Evolutionary conservation across 2,888 invertebrate species (phyloP), one percentile per base, ranked within the genome.

Genomic region (Atrina japonica): DNA sequence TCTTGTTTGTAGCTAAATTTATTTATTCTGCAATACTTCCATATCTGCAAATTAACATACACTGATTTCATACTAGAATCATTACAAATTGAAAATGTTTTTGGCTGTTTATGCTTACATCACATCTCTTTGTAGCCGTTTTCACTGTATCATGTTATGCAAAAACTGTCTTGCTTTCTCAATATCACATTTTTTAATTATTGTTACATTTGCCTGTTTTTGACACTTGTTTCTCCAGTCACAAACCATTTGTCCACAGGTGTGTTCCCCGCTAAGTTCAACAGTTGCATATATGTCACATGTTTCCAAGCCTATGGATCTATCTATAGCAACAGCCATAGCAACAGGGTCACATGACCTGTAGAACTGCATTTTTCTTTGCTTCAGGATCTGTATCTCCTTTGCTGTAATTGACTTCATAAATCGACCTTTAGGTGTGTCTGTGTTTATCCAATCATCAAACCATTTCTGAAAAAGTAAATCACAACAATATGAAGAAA

Each of bases 221-320:
- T 68, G 65, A 18, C 82, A 64, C 14, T 27, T 40, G 0, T 78
- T 71, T 23, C 69, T 56, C 85, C 86, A 87, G 71, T 94, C 93
- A 21, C 94, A 89, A 0, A 94, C 92, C 88, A 94, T 92, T 90
- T 94, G 93, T 0, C 94, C 94, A 61, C 94, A 91, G 0, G 94
- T 94, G 76, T 92, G 91, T 2, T 76, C 84, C 1, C 94, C 94
- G 66, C 88, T 88, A 18, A 94, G 88, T 83, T 94, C 94, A 2
- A 94, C 92, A 1, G 93, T 92, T 23, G 85, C 83, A 70, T 73
- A 83, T 2, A 83, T 79, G 11, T 75, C 66, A 27, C 76, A 66
- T 16, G 77, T 77, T 18, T 82, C 83, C 29, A 72, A 29, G 14
- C 81, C 71, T 30, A 83, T 70, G 30, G 79, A 60, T 5, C 80